Conservation (phyloP, 2,797 vertebrate genomes). For the Hafferia zeledoni region DNA sequence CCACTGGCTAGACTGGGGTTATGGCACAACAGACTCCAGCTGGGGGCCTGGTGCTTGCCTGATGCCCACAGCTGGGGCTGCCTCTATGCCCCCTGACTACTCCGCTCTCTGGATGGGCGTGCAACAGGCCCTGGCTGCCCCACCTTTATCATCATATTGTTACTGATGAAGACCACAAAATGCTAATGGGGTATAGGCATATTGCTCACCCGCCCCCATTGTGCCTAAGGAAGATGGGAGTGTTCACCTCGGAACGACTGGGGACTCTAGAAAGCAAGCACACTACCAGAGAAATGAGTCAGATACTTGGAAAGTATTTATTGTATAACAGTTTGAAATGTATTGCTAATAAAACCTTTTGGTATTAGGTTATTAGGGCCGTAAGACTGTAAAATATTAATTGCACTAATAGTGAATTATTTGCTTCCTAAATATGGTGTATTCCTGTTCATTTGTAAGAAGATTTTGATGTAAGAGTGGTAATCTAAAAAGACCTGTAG, state of each 20-base stretch:
- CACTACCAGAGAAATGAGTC: not conserved
- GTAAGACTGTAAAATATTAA: not conserved
- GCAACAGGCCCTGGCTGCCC: not conserved
- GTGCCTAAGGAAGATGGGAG: not conserved
- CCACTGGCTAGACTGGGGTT: not conserved
- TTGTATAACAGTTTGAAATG: not conserved
- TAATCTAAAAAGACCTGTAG: not conserved
- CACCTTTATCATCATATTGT: rapidly evolving
- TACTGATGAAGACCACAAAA: not conserved
- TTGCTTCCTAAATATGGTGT: not conserved
- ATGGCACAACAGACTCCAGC: too few relatives aligned
- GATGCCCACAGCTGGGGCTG: not conserved
- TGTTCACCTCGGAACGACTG: not conserved
- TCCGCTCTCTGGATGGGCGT: not conserved
- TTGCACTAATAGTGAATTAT: not conserved
- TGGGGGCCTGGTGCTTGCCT: not conserved
- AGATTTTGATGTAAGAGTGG: not conserved
- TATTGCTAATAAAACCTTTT: not conserved
- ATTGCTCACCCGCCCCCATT: not conserved
- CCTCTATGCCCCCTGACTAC: rapidly evolving
- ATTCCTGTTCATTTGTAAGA: not conserved
- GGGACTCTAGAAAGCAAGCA: not conserved
- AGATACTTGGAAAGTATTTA: not conserved
- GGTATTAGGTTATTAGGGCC: not conserved
- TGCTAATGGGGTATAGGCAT: not conserved